Evolutionary conservation across 2,113 vertebrate genomes (phyloP).

Genomic region (Limanda limanda): DNA sequence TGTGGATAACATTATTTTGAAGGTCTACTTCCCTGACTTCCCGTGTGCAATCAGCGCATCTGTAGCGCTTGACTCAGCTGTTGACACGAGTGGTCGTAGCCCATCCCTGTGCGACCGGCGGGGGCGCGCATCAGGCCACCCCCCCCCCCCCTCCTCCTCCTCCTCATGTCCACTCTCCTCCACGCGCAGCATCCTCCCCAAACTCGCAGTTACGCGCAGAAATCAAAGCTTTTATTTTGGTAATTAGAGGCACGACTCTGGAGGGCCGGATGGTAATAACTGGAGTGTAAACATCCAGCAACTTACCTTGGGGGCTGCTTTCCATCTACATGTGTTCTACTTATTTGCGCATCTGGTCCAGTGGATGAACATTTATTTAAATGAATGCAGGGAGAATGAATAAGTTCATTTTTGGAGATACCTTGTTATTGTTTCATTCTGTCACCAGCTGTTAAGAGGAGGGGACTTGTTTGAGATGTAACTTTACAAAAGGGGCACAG

Average conservation of each 20-base stretch:
- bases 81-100: conserved; percentile 59
- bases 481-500: too few species aligned
- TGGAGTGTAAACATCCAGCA: conserved; percentile 60
- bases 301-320: conserved; percentile 54
- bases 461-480: conserved; percentile 10
- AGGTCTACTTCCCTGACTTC: conserved; percentile 21
- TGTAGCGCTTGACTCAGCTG: conserved; percentile 48
- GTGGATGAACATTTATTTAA: conserved; percentile 41
- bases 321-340: conserved; percentile 58
- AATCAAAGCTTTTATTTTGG: conserved; percentile 62
- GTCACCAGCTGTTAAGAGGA: conserved; percentile 19
- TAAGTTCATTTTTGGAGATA: conserved; percentile 3
- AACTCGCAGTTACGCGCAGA: conserved; percentile 34
- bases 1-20: conserved; percentile 51
- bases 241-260: conserved; percentile 60
- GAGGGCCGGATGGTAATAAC: conserved; percentile 49
- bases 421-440: conserved; percentile 14
- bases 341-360: conserved; percentile 46
- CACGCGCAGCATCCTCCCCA: conserved; percentile 24
- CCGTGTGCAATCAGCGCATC: conserved; percentile 5
- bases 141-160: conserved; percentile 66
- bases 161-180: conserved; percentile 9
- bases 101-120: conserved; percentile 74
- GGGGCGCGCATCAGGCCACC: conserved; percentile 77
- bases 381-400: conserved; percentile 30